These are phyloP conservation scores for Leptopilina drosophilae DNA, from an alignment of 2,888 invertebrate species.

Conservation along the genomic window DNA sequence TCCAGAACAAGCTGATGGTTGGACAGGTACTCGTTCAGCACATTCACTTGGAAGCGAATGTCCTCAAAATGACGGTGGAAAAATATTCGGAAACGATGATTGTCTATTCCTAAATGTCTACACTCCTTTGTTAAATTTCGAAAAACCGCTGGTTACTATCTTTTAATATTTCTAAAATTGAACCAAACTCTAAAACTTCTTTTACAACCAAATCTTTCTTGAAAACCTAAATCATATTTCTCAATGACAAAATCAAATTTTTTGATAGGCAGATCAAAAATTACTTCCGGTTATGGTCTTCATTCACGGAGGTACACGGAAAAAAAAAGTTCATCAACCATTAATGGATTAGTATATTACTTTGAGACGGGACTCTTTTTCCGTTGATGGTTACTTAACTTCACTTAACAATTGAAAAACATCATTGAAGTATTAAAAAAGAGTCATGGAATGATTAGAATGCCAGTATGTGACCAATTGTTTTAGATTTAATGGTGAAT, in stretches of 20 bases:
- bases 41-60: slow-evolving; percentile 40
- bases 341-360: too few species aligned
- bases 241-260: too few species aligned
- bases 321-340: too few species aligned
- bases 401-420: too few species aligned
- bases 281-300: slow-evolving; percentile 61
- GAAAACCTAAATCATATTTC: too few species aligned
- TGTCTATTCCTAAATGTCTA: slow-evolving; percentile 47
- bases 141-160: neutral
- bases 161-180: neutral
- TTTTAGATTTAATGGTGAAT: too few species aligned
- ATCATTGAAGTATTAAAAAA: too few species aligned
- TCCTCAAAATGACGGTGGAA: slow-evolving; percentile 35
- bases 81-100: slow-evolving; percentile 49
- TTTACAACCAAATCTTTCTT: too few species aligned
- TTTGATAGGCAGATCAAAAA: neutral
- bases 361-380: too few species aligned
- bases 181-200: neutral
- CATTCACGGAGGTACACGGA: slow-evolving; percentile 61
- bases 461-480: too few species aligned
- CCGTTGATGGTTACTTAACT: too few species aligned
- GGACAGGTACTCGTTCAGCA: slow-evolving; percentile 46
- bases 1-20: slow-evolving; percentile 46
- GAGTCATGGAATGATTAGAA: too few species aligned
- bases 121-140: neutral